Base-by-base conservation (phyloP, 2,113 vertebrate species). In the Sander lucioperca region DNA sequence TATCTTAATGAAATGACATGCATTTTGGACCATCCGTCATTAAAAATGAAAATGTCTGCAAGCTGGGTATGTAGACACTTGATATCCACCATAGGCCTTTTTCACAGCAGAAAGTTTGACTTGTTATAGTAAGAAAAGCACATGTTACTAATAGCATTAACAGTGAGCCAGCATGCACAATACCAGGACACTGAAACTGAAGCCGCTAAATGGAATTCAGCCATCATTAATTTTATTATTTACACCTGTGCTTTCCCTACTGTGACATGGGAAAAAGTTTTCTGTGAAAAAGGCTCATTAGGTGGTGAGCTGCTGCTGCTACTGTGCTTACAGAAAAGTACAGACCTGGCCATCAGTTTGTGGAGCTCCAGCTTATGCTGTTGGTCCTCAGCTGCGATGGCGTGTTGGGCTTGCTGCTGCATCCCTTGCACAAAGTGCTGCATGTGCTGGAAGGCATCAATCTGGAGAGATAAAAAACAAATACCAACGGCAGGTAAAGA, bases 341-440 rank as follows among this genome's bases (percentile, higher is more conserved):
- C 96, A 92, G n/a, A 99, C 98, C 98, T 95, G 91, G 98, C 98
- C 98, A 99, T 99, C 43, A 99, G 97, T 80, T 99, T 99, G 85
- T 99, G 98, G 64, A 99, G 97, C 65, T 99, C 98, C 89, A 96
- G 97, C 80, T 98, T 98, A 87, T 97, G 97, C 89, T 98, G 97
- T 87, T 99, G 97, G 92, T 99, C 98, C 87, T 99, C 98, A 0
- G 96, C 95, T 0, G 98, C 97, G 0, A 97, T 96, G 69, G 97
- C 97, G 0, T 98, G 97, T 91, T 99, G 98, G 0, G 98, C 98
- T 80, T 99, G 98, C 85, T 99, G 97, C 88, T 99, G 98, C 95
- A 99, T 95, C 0, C 95, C 98, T 94, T 98, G 97, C 8, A 99
- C 98, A 13, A 99, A 99, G 92, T 97, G 98, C 91, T 99, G 98